Evolutionary conservation across 2,113 vertebrate genomes (phyloP).

Genomic region (Oncorhynchus keta): DNA sequence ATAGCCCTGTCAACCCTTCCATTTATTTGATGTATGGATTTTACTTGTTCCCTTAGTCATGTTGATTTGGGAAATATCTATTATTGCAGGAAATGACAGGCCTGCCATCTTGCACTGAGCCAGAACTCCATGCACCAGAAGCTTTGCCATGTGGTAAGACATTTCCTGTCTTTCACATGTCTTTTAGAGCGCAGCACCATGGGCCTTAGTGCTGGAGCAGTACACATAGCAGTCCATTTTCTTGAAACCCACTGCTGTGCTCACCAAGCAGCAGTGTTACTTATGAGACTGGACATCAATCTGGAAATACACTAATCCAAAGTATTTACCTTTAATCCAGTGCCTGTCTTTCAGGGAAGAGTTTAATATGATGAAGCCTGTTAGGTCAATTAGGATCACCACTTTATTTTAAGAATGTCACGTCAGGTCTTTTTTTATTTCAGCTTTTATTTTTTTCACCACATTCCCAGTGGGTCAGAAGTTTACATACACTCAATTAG

Average conservation of each 20-base stretch:
- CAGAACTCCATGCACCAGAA: not conserved
- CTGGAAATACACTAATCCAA: not conserved
- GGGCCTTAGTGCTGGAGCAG: conserved; percentile 41
- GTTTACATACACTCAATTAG: no score
- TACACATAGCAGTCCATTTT: conserved; percentile 62
- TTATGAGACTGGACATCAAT: conserved; percentile 53
- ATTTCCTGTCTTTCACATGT: no score
- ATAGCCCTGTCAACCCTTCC: no score
- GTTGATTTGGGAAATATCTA: no score
- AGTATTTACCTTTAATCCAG: not conserved
- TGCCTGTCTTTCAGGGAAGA: not conserved
- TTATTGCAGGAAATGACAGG: not conserved
- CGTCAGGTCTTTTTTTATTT: no score
- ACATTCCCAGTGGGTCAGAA: no score
- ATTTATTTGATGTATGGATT: no score
- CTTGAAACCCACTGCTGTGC: conserved; percentile 72
- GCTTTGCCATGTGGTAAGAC: not conserved
- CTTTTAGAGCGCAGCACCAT: conserved; percentile 46
- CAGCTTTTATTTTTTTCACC: no score
- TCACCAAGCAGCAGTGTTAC: conserved; percentile 65
- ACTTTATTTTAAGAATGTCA: no score
- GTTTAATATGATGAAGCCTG: not conserved
- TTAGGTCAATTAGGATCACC: no score
- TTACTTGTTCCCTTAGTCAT: no score
- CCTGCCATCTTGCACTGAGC: not conserved